Base-by-base conservation (phyloP, 2,797 vertebrate genomes). In the Eidolon dupreanum region DNA sequence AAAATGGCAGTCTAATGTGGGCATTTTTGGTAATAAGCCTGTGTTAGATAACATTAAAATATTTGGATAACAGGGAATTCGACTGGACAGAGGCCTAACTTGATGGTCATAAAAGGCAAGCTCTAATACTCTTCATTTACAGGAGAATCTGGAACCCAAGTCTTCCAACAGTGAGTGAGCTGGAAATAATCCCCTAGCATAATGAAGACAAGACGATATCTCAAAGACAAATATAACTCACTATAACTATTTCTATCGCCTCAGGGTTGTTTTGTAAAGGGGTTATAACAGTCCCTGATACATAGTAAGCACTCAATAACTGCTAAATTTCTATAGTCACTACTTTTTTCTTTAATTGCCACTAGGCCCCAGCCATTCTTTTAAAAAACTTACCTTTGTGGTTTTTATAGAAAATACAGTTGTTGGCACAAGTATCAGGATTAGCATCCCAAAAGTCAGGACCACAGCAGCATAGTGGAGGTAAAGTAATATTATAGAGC, bases 351-450 rank as follows among this genome's bases (percentile, higher is more conserved):
- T 38, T n/a, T n/a, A 82, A 66, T 11, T 74, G 51, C 49, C 12
- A 93, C 53, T 83, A 90, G 78, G 19, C 43, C 20, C 19, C 38
- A 77, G 43, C 3, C 49, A 38, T 81, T 93, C 79, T 26, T 95
- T 81, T 31, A 77, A 90, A 73, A 93, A 77, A 96, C 96, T 88
- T 98, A 99, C 99, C 99, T 99, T 98, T 99, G 81, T 99, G 99
- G 87, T 99, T 99, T 98, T 99, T 99, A 98, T 99, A 99, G 98
- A 99, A 99, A 85, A 99, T 26, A 3, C 99, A 99, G 98, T 99
- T 99, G 97, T 99, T 99, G 43, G 99, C 99, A 3, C 99, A 99
- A 77, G 99, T 99, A 82, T 99, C 98, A 0, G 99, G 99, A 95
- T 99, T 99, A 9, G 99, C 99, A 89, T 99, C 99, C 99, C 99